Conservation (phyloP, 2,797 vertebrate genomes). For the Taenioides sp. region DNA sequence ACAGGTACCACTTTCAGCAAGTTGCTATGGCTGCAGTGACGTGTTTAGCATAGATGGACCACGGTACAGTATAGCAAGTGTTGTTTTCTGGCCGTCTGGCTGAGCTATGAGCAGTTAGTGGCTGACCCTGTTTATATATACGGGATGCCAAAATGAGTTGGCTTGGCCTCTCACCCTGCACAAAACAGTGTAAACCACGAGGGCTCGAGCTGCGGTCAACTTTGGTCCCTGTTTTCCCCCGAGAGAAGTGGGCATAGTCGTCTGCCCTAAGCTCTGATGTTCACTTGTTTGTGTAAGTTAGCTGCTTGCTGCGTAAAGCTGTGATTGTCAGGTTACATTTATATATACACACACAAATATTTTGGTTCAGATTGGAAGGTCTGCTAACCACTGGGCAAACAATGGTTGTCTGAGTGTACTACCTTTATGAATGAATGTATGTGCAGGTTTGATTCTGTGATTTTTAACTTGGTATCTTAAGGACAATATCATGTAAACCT, state of each 20-base stretch:
- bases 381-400: slow-evolving; percentile 34
- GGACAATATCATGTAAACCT: background rate
- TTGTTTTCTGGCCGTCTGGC: slow-evolving; percentile 72
- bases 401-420: slow-evolving; percentile 26
- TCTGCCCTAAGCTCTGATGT: slow-evolving; percentile 60
- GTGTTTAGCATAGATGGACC: slow-evolving; percentile 61
- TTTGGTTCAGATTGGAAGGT: slow-evolving; percentile 44
- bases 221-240: slow-evolving; percentile 58
- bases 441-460: background rate
- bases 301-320: slow-evolving; percentile 36
- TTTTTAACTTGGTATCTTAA: background rate
- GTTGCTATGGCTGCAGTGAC: slow-evolving; percentile 68
- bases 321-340: slow-evolving; percentile 41
- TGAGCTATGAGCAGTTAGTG: slow-evolving; percentile 73
- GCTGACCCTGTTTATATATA: slow-evolving; percentile 77
- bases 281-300: slow-evolving; percentile 60
- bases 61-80: slow-evolving; percentile 55
- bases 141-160: slow-evolving; percentile 67
- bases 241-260: slow-evolving; percentile 65
- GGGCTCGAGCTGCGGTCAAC: slow-evolving; percentile 66
- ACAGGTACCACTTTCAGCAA: slow-evolving; percentile 64
- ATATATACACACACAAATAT: slow-evolving; percentile 40
- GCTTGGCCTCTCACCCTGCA: slow-evolving; percentile 69
- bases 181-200: slow-evolving; percentile 74
- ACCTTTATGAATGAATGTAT: slow-evolving; percentile 29